Base-by-base conservation (phyloP, 2,888 invertebrate genomes). In the Lampropteryx suffumata region DNA sequence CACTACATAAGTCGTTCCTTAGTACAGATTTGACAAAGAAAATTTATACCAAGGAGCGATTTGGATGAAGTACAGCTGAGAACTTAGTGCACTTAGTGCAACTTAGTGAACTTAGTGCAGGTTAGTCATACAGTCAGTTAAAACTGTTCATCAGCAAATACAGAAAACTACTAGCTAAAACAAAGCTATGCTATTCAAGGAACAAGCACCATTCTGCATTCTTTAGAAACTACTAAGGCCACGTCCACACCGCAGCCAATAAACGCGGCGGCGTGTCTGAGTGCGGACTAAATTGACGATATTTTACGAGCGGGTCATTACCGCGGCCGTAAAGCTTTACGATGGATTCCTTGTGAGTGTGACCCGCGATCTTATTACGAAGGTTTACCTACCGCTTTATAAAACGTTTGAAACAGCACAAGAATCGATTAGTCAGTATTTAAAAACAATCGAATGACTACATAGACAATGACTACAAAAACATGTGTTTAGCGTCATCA, bases 211-310 rank as follows among this genome's bases (percentile, higher is more conserved):
- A 9, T 32, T 30, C 41, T 13, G 39, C 39, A 34, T 50, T 44
- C 26, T 48, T 24, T 26, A 26, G 24, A 30, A 17, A 36, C 24
- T 34, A 45, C 32, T 54, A 58, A 60, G 51, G 54, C 45, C 55
- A 51, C 57, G 43, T 55, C 39, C 50, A 57, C 58, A 58, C 51
- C 52, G 55, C 37, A 34, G 40, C 37, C 55, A 54, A 50, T 55
- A 57, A 65, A 57, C 55, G 57, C 43, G 43, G 42, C 43, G 43
- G 42, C 40, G 53, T 51, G 52, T 54, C 82, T 76, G 75, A 83
- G 81, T 82, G 85, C 76, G 79, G 79, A 83, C 81, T 83, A 82
- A 81, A 88, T 87, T 85, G 84, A 79, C 71, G 82, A 87, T 87
- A 84, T 83, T 88, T 89, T 87, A 89, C 81, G 87, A 81, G 64